Evolutionary conservation across 2,888 invertebrate species (phyloP).

Genomic region (Campoplex nolae): DNA sequence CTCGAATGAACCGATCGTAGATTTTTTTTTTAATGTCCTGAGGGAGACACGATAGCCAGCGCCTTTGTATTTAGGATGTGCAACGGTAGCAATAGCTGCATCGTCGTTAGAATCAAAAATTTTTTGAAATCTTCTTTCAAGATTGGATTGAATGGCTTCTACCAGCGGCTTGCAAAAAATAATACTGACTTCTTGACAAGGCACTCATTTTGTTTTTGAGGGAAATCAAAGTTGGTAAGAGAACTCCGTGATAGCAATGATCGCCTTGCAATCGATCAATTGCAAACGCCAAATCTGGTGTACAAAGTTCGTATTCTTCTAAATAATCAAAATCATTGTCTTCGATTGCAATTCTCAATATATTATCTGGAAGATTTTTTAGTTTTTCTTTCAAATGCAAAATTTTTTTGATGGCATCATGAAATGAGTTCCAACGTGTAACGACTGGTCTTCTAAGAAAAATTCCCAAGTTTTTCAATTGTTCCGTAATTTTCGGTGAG

Average conservation of each 20-base stretch:
- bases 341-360: not conserved
- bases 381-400: slow-evolving; percentile 14
- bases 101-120: slow-evolving; percentile 31
- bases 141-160: not conserved
- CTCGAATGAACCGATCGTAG: slow-evolving; percentile 24
- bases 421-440: slow-evolving; percentile 32
- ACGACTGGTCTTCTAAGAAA: slow-evolving; percentile 19
- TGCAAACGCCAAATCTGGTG: slow-evolving; percentile 32
- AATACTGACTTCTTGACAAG: slow-evolving; percentile 7
- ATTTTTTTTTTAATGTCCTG: slow-evolving; percentile 19
- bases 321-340: slow-evolving; percentile 41
- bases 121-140: slow-evolving; percentile 35
- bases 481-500: slow-evolving; percentile 43
- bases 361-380: not conserved
- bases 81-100: slow-evolving; percentile 47
- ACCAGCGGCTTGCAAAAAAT: slow-evolving; percentile 36
- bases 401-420: slow-evolving; percentile 16
- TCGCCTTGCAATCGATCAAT: slow-evolving; percentile 53
- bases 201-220: slow-evolving; percentile 27
- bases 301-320: slow-evolving; percentile 34
- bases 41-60: slow-evolving; percentile 39
- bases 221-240: slow-evolving; percentile 39
- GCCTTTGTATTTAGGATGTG: slow-evolving; percentile 50
- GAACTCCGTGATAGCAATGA: slow-evolving; percentile 42
- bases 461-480: slow-evolving; percentile 4